These are phyloP conservation scores for Thamnophis sirtalis DNA, from an alignment of 2,113 vertebrate species.

Conservation along the genomic window DNA sequence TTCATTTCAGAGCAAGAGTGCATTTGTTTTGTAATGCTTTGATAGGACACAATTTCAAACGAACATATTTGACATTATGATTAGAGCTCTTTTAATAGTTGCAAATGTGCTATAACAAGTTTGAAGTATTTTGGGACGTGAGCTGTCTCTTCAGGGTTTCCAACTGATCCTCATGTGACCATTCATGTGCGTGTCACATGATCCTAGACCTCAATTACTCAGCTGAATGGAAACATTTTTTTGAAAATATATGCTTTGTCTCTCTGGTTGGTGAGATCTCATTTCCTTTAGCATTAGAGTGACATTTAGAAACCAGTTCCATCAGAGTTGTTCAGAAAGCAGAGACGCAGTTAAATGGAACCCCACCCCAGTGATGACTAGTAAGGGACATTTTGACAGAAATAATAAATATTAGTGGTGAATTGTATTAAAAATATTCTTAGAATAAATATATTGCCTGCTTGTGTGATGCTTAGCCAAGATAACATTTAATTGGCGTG, in stretches of 20 bases:
- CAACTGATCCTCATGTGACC: not conserved
- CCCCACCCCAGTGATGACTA: not conserved
- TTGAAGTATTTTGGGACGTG: constrained; percentile 7
- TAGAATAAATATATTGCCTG: not conserved
- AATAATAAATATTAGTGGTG: not conserved
- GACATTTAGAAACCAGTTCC: not conserved
- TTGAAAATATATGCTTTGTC: not conserved
- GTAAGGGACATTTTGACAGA: not conserved
- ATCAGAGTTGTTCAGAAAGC: not conserved
- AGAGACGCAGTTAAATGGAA: not conserved
- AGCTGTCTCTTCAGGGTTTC: not conserved
- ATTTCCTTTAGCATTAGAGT: not conserved
- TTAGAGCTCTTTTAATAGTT: constrained; percentile 9
- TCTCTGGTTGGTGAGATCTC: not conserved
- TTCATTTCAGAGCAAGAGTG: not conserved
- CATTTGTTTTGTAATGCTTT: not conserved
- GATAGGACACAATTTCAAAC: not conserved
- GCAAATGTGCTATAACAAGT: constrained; percentile 7
- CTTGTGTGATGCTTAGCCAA: not conserved
- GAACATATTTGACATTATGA: constrained; percentile 10
- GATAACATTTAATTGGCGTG: not conserved
- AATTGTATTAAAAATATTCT: not conserved
- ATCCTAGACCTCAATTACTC: not conserved
- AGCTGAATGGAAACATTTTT: not conserved
- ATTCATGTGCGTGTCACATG: not conserved